Base-by-base conservation (phyloP, 1,140 invertebrate genomes). In the Caenorhabditis briggsae region DNA sequence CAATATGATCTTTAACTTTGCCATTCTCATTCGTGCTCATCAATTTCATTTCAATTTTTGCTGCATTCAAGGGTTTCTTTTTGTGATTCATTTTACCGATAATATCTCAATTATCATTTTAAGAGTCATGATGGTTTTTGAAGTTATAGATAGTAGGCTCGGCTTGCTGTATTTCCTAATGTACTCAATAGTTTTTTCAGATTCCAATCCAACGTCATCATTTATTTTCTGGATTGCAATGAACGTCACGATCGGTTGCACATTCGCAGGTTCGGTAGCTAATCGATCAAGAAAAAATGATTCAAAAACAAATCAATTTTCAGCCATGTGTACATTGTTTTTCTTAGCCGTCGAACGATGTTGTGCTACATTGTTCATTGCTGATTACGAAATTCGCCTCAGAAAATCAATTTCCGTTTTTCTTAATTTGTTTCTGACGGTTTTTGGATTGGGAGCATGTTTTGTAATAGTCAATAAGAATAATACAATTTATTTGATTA, bases 1-100 rank as follows among this genome's bases (percentile, higher is more conserved):
- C 64, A 70, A 70, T 18, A 70, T 70, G 64, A 12, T 70, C 14
- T 46, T 70, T 33, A 70, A 70, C 20, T 70, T 70, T 11, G 8
- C 18, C 8, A 18, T 70, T 70, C 41, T 70, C 11, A 70, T 70
- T 16, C 64, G 64, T 18, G 64, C 64, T n/a, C 33, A 18, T 6
- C 64, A 70, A 23, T 70, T 70, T 70, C 64, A 70, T n/a, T 70
- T 70, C 64, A 70, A 70, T 46, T 70, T 70, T 46, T 43, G 64
- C 18, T 70, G 64, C 8, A 70, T 70, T 70, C 41, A 70, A 18
- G 64, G 33, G 46, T 70, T 41, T 41, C 64, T 70, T 18, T 70
- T 70, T 23, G 64, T 70, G 20, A 43, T 70, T 46, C 33, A 70
- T 70, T 70, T 70, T 14, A 46, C 14, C 0, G 64, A 70, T 46